Percentiles rank a stretch among this genome's conserved stretches.
Conservation (phyloP, 2,113 vertebrate genomes). For the Lepisosteus osseus region DNA sequence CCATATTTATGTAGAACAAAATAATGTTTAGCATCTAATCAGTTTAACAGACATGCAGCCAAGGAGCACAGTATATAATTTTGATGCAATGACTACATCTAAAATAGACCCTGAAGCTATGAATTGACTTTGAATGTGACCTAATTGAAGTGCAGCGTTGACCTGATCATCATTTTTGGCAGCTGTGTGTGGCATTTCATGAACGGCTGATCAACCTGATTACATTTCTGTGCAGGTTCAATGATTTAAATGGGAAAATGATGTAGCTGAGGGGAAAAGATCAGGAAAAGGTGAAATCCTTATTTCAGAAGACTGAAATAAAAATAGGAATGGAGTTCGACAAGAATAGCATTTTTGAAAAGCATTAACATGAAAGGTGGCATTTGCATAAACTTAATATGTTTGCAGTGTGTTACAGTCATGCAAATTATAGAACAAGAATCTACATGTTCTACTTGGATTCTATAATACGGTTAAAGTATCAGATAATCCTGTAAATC, state of each 20-base stretch:
- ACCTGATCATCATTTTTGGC: slow-evolving; percentile 13
- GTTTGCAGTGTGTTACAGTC: no score
- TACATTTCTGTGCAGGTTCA: slow-evolving; percentile 42
- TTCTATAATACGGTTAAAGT: no score
- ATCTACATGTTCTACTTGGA: no score
- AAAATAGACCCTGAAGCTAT: not conserved
- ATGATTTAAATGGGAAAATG: slow-evolving; percentile 29
- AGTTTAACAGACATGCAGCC: slow-evolving; percentile 1
- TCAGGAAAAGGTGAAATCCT: no score
- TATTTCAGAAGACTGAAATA: no score
- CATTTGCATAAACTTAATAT: no score
- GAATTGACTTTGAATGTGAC: slow-evolving; percentile 7
- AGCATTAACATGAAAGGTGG: no score
- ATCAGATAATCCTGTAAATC: no score
- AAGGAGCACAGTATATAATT: not conserved
- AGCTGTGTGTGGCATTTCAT: slow-evolving; percentile 1
- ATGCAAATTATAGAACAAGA: no score
- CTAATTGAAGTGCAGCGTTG: not conserved
- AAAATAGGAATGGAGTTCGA: no score
- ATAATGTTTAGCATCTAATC: not conserved
- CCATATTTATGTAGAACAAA: not conserved
- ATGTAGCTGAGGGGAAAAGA: no score
- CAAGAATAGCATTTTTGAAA: no score
- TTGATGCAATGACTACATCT: not conserved
- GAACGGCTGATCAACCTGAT: not conserved